Evolutionary conservation across 2,113 vertebrate species (phyloP).

Genomic region (Vanacampus margaritifer): DNA sequence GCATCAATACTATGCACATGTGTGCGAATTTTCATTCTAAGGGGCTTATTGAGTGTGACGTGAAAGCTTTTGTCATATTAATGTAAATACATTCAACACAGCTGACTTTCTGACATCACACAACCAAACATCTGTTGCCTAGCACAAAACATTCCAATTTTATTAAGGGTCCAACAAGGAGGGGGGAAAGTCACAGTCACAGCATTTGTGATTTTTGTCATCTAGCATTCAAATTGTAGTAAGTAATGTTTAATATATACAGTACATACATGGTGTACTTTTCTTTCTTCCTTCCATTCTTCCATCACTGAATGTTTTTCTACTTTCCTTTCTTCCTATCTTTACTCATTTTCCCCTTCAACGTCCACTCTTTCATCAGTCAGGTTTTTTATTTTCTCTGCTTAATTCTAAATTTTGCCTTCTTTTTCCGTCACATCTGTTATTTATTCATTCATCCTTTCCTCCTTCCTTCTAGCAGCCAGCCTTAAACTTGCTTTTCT

Average conservation of each 20-base stretch:
- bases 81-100: conserved; percentile 20
- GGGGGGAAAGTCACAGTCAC: conserved; percentile 15
- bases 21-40: conserved; percentile 28
- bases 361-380: too few species aligned
- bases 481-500: neutral
- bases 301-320: neutral
- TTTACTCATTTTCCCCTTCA: too few species aligned
- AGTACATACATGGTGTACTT: neutral
- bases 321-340: too few species aligned
- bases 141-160: conserved; percentile 35
- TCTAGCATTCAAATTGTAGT: neutral
- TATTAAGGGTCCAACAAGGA: conserved; percentile 25
- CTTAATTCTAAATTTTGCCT: neutral
- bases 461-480: neutral
- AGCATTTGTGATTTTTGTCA: conserved; percentile 20
- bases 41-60: conserved; percentile 16
- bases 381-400: neutral
- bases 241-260: neutral
- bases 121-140: conserved; percentile 42
- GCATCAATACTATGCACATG: neutral
- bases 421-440: neutral
- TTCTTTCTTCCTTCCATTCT: neutral
- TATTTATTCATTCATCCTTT: neutral
- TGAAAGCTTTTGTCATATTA: conserved; percentile 33
- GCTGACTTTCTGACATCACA: conserved; percentile 23